Conservation (phyloP, 2,113 vertebrate genomes). For the Ceyx cyanopectus region DNA sequence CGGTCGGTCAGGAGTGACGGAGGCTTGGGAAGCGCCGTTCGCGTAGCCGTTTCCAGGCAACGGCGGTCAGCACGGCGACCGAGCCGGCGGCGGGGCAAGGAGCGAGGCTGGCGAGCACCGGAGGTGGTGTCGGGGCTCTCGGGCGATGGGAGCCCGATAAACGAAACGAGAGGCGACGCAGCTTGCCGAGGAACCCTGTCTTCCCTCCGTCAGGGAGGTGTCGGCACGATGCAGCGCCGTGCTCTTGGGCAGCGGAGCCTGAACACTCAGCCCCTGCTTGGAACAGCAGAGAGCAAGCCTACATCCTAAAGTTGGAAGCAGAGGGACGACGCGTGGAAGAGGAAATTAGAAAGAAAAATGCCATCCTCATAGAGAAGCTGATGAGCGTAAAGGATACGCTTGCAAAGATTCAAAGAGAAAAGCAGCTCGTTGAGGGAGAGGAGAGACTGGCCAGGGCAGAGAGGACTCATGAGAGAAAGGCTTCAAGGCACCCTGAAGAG, state of each 20-base stretch:
- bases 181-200: not conserved
- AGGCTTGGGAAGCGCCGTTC: not conserved
- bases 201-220: not conserved
- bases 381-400: slow-evolving; percentile 76
- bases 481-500: not conserved
- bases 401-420: slow-evolving; percentile 76
- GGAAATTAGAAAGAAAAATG: slow-evolving; percentile 81
- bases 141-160: not conserved
- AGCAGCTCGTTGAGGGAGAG: slow-evolving; percentile 32
- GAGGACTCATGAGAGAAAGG: not conserved
- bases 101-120: not conserved
- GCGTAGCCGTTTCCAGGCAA: slow-evolving; percentile 28
- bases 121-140: not conserved
- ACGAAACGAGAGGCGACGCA: not conserved
- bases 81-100: not conserved
- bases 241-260: not conserved
- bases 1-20: not conserved
- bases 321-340: slow-evolving; percentile 60
- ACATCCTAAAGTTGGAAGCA: slow-evolving; percentile 71
- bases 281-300: not conserved
- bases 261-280: not conserved
- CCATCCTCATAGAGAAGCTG: slow-evolving; percentile 81
- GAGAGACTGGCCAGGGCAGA: slow-evolving; percentile 25
- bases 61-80: not conserved
- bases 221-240: not conserved